Percentiles rank a stretch among this genome's conserved stretches.
phyloP scores from a whole-genome alignment of 2,797 vertebrate genomes.

The Pelobates cultripes region DNA sequence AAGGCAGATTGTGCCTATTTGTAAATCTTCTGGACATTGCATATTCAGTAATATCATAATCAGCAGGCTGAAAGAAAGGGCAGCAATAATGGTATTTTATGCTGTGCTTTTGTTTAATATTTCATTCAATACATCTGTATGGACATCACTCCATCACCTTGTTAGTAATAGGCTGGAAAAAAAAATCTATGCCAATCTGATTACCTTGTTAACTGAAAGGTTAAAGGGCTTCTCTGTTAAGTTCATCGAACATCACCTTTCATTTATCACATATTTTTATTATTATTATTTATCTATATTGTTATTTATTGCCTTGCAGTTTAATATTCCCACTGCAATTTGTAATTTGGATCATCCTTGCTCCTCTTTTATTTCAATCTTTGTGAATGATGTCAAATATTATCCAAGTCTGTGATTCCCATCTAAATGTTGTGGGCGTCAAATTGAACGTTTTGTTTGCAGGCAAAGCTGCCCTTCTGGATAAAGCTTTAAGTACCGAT shows the following conservation, averaged over 20 bases:
- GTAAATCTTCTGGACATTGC: slow-evolving; percentile 68
- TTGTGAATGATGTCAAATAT: slow-evolving; percentile 34
- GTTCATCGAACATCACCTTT: slow-evolving; percentile 85
- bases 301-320: slow-evolving; percentile 71
- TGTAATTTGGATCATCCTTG: slow-evolving; percentile 39
- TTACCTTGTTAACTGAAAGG: slow-evolving; percentile 89
- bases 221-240: slow-evolving; percentile 82
- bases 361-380: slow-evolving; percentile 20
- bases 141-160: slow-evolving; percentile 89
- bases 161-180: slow-evolving; percentile 81
- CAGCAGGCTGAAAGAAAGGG: slow-evolving; percentile 81
- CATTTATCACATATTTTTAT: slow-evolving; percentile 77
- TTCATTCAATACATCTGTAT: slow-evolving; percentile 88
- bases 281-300: slow-evolving; percentile 78
- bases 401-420: slow-evolving; percentile 39
- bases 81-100: slow-evolving; percentile 86
- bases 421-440: slow-evolving; percentile 20
- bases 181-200: slow-evolving; percentile 95
- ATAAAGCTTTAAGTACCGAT: slow-evolving; percentile 12
- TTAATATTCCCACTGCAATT: slow-evolving; percentile 47
- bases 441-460: slow-evolving; percentile 1
- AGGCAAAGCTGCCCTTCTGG: slow-evolving; percentile 8
- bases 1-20: slow-evolving; percentile 47
- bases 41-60: slow-evolving; percentile 83
- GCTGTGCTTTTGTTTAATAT: slow-evolving; percentile 83